phyloP scores from a whole-genome alignment of 2,113 vertebrate species.

The Trochalopteron elliotii region DNA sequence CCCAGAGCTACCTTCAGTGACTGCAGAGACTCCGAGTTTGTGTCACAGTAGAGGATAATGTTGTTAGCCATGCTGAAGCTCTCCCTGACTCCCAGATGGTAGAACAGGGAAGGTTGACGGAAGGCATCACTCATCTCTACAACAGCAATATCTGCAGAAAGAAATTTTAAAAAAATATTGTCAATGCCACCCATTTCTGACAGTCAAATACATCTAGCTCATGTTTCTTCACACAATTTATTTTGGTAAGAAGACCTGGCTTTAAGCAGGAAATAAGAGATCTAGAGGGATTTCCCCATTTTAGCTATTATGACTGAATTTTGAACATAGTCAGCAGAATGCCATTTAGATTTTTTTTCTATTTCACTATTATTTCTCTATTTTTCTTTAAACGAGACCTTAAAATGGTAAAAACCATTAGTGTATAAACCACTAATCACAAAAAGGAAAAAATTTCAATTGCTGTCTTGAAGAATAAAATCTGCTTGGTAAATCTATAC shows the following conservation, averaged over 20 bases:
- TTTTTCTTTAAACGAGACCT: background rate
- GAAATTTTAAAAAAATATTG: background rate
- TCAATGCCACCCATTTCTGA: background rate
- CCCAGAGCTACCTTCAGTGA: conserved; percentile 86
- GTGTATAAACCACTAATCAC: background rate
- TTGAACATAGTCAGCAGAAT: conserved; percentile 6
- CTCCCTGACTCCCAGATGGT: conserved; percentile 95
- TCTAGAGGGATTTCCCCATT: conserved; percentile 34
- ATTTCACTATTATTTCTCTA: background rate
- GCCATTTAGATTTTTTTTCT: background rate
- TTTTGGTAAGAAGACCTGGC: background rate
- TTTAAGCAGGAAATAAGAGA: conserved; percentile 26
- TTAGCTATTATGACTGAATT: background rate
- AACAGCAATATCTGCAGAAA: conserved; percentile 89
- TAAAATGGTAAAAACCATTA: background rate
- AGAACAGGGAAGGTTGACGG: conserved; percentile 96
- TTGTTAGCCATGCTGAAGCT: conserved; percentile 99
- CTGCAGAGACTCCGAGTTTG: conserved; percentile 89
- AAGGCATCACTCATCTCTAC: conserved; percentile 98
- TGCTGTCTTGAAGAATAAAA: background rate
- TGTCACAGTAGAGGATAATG: conserved; percentile 97
- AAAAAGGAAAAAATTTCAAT: background rate
- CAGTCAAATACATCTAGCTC: background rate
- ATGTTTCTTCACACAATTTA: background rate
- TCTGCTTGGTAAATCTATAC: background rate